Evolutionary conservation across 2,113 vertebrate species (phyloP).

Genomic region (Suricata suricatta): DNA sequence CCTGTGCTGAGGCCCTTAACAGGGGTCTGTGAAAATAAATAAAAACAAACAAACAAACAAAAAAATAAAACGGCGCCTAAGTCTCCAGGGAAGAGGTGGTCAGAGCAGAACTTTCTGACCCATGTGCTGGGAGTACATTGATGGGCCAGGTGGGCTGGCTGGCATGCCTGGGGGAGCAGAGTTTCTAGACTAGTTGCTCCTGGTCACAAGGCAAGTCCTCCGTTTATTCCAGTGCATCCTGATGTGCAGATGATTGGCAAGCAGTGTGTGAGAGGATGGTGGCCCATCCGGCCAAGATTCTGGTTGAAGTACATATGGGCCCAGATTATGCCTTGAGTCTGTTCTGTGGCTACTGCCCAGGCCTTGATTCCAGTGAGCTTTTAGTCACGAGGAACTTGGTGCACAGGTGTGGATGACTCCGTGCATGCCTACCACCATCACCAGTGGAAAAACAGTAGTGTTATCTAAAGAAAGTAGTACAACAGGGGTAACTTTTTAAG

Average conservation of each 20-base stretch:
- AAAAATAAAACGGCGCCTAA: neutral
- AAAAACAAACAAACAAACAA: neutral
- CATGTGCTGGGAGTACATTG: neutral
- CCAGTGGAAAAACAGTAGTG: neutral
- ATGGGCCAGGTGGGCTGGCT: neutral
- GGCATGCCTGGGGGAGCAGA: neutral
- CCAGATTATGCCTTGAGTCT: neutral
- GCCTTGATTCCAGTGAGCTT: neutral
- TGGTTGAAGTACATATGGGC: neutral
- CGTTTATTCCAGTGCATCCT: neutral
- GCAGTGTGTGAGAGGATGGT: neutral
- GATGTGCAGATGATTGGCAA: neutral
- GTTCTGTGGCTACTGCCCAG: neutral
- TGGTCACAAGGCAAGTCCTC: neutral
- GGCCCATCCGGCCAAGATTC: neutral
- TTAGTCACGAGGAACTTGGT: neutral
- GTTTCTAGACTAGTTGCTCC: neutral
- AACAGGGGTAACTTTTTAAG: neutral
- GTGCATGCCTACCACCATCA: neutral
- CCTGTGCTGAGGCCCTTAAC: neutral
- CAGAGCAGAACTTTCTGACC: constrained; percentile 19
- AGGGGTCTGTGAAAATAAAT: neutral
- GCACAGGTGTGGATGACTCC: neutral
- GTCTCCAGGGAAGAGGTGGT: neutral
- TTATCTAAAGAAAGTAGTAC: neutral